A percentile compares a stretch with the other conserved stretches of the same genome.
Evolutionary conservation across 2,888 invertebrate genomes (phyloP).

Genomic region (Arge pagana): DNA sequence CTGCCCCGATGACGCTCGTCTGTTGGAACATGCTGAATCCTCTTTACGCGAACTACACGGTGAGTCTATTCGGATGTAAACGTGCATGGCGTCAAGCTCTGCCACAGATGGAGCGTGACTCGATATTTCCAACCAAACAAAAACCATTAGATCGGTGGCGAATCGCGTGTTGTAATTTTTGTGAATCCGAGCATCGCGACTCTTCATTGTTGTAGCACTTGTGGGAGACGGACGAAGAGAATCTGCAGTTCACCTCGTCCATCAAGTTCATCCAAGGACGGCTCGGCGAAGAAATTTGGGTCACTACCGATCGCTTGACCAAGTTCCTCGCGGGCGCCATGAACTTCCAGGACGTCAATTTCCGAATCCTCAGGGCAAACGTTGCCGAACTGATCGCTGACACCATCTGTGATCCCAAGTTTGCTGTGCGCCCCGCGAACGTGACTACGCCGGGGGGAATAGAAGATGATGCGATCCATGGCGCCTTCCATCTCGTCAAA

Average conservation of each 20-base stretch:
- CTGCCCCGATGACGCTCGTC: constrained; percentile 47
- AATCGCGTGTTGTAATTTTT: no score
- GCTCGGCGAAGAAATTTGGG: constrained; percentile 67
- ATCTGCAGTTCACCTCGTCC: constrained; percentile 75
- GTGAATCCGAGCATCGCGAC: no score
- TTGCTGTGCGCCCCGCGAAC: no score
- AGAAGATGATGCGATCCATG: no score
- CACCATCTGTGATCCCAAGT: constrained; percentile 57
- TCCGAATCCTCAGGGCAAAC: constrained; percentile 68
- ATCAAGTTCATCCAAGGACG: constrained; percentile 63
- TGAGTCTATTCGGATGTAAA: no score
- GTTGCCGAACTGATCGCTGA: constrained; percentile 61
- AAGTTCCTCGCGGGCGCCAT: constrained; percentile 62
- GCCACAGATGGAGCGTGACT: no score
- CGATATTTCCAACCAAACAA: no score
- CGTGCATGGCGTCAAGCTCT: no score
- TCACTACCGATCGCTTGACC: constrained; percentile 72
- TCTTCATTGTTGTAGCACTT: no score
- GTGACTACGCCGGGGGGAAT: no score
- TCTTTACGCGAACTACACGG: background rate
- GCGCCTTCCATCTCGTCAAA: no score
- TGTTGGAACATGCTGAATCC: constrained; percentile 44
- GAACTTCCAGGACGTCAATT: constrained; percentile 65
- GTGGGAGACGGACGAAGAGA: constrained; percentile 64
- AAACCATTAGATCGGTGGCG: no score